Evolutionary conservation across 2,797 vertebrate genomes (phyloP), one percentile per base, ranked within the genome.

Genomic region (Mus caroli): DNA sequence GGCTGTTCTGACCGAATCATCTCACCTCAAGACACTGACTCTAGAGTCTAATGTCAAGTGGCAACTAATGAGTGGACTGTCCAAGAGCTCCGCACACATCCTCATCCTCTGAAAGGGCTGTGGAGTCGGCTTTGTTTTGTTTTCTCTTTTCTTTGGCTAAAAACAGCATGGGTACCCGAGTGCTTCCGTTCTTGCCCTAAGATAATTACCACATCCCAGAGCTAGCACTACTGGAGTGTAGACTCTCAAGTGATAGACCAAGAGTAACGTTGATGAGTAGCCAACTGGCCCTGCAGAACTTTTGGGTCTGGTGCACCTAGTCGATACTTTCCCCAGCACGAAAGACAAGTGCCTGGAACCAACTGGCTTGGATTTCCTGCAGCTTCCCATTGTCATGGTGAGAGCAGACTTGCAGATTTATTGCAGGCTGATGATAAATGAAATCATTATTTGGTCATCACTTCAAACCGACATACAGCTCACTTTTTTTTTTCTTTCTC

Each of bases 371-470:
- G 13, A 94, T 88, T 90, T 73, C 94, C 82, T 92, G 54, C 11
- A 64, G 82, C 60, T 46, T 78, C 85, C 50, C 71, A 17, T 67
- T 77, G 82, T 94, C 90, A 73, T 84, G 60, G 78, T 91, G 37
- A 97, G n/a, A 73, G 82, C 93, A 87, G 73, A 96, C 46, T n/a
- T 89, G 71, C 31, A 95, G 88, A 95, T 96, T 97, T 95, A 97
- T 85, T 92, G 75, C 56, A 75, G 92, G 85, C 92, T 58, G 83
- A 9, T 6, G 86, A 58, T 91, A 76, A 95, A 94, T 94, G 82
- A 97, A 94, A 93, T 97, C 94, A 93, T 79, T 87, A 84, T 91
- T 94, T n/a, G 2, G 92, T 96, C 93, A 96, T 92, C 80, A 80
- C 94, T 94, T 95, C 83, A 92, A 97, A 95, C 46, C 85, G 96